Conservation (phyloP, 1,140 invertebrate genomes). For the Odontomachus brunneus region DNA sequence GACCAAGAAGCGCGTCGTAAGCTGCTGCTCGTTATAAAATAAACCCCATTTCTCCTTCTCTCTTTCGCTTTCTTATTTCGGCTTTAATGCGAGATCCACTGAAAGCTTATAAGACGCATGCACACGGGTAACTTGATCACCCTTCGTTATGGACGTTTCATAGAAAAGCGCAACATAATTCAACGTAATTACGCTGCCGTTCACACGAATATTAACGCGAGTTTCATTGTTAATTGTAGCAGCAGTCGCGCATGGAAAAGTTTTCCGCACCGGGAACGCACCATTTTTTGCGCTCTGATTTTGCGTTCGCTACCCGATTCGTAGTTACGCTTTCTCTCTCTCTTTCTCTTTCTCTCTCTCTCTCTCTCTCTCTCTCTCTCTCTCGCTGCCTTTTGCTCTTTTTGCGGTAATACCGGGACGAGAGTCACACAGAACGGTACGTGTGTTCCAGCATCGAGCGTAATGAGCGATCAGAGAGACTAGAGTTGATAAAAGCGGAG, state of each 20-base stretch:
- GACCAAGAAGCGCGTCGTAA: constrained; percentile 18
- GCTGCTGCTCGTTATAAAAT: neutral
- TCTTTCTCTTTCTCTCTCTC: neutral
- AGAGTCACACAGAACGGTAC: constrained; percentile 9
- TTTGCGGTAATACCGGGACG: constrained; percentile 8
- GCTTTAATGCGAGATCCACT: constrained; percentile 15
- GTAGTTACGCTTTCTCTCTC: neutral
- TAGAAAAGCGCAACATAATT: neutral
- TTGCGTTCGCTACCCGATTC: neutral
- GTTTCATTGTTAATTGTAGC: constrained; percentile 11
- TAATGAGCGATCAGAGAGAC: neutral
- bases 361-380: neutral
- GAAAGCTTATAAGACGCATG: constrained; percentile 1
- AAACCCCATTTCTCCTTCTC: neutral
- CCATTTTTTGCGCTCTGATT: constrained; percentile 9
- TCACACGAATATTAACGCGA: neutral
- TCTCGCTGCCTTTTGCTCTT: too few species aligned
- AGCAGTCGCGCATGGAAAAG: neutral
- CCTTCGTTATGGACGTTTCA: neutral
- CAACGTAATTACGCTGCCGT: too few species aligned
- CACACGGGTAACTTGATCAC: neutral
- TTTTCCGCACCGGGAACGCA: neutral
- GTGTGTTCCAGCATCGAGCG: constrained; percentile 1
- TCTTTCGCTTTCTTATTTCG: constrained; percentile 8
- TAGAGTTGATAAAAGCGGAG: too few species aligned